phyloP scores from a whole-genome alignment of 2,113 vertebrate species.

The Psettodes erumei region DNA sequence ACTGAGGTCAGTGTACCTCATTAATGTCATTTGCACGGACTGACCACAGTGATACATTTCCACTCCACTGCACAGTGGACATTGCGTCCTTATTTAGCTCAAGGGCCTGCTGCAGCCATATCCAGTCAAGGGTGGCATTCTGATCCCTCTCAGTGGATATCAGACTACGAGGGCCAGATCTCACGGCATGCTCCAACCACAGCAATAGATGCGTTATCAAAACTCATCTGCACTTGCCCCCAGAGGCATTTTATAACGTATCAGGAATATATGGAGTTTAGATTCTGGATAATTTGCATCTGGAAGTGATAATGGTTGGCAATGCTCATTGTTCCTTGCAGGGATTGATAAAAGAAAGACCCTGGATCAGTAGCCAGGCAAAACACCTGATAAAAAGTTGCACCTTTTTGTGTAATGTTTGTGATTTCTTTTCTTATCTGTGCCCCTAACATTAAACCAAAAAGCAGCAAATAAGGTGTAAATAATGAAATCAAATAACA shows the following conservation, averaged over 20 bases:
- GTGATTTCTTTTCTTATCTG: constrained; percentile 8
- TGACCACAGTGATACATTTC: constrained; percentile 78
- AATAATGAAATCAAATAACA: constrained; percentile 34
- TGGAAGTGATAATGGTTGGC: constrained; percentile 21
- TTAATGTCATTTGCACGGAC: constrained; percentile 78
- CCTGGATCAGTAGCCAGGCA: not conserved
- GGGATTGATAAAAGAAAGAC: not conserved
- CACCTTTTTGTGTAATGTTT: not conserved
- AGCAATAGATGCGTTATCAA: constrained; percentile 61
- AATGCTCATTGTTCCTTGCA: constrained; percentile 1
- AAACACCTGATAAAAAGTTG: not conserved
- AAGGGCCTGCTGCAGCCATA: constrained; percentile 75
- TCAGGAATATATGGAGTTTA: constrained; percentile 51
- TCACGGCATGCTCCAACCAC: constrained; percentile 48
- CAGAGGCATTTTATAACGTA: constrained; percentile 52
- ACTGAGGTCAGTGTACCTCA: constrained; percentile 77
- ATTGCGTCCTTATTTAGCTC: constrained; percentile 78
- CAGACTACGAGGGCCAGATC: constrained; percentile 42
- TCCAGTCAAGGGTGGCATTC: constrained; percentile 74
- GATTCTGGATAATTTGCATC: constrained; percentile 46
- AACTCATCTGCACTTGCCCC: constrained; percentile 36
- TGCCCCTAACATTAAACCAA: not conserved
- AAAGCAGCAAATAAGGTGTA: constrained; percentile 30
- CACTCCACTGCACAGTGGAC: constrained; percentile 78
- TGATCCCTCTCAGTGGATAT: constrained; percentile 61